phyloP scores from a whole-genome alignment of 2,113 vertebrate genomes.

The Emydocephalus ijimae region DNA sequence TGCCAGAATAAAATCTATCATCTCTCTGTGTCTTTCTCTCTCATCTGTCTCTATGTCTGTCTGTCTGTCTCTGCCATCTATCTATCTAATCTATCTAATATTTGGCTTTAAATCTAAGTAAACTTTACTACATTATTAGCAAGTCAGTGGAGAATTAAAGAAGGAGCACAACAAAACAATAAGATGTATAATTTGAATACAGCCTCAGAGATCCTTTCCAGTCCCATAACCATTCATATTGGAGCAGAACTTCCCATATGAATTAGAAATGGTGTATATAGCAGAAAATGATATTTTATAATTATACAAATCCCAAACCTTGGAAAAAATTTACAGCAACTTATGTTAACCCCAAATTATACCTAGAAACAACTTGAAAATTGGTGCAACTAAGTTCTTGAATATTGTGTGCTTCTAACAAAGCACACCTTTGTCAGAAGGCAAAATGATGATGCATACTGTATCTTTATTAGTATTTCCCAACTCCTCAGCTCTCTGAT shows the following conservation, averaged over 20 bases:
- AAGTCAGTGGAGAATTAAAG: not conserved
- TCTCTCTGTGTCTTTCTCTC: accelerated
- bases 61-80: not conserved
- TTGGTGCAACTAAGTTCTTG: not conserved
- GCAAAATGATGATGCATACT: not conserved
- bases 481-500: not conserved
- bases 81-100: not conserved
- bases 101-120: not conserved
- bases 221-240: not conserved
- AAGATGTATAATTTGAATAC: not conserved
- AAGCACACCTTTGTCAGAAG: not conserved
- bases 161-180: not conserved
- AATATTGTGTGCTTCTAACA: not conserved
- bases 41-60: not conserved
- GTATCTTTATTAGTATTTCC: not conserved
- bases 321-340: not conserved
- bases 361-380: not conserved
- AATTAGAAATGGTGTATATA: not conserved
- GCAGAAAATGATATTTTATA: not conserved
- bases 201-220: not conserved
- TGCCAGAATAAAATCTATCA: not conserved
- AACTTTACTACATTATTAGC: not conserved
- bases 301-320: not conserved
- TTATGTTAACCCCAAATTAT: not conserved
- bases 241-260: not conserved